Evolutionary conservation across 1,140 invertebrate species (phyloP).

Genomic region (Cheumatopsyche charites): DNA sequence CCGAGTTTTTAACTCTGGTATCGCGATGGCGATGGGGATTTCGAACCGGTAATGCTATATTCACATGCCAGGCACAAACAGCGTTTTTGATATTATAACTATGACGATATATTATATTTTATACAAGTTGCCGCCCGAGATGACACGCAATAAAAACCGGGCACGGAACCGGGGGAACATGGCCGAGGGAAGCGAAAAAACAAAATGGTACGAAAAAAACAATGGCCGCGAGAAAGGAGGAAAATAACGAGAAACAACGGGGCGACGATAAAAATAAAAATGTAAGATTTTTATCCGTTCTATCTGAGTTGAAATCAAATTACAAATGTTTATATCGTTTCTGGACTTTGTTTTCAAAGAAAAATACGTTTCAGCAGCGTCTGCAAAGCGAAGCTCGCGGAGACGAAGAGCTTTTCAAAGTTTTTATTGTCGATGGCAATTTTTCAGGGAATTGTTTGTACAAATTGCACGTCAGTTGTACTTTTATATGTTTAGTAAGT

Average conservation of each 20-base stretch:
- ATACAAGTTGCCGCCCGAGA: conserved; percentile 41
- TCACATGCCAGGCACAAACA: conserved; percentile 27
- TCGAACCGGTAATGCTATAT: conserved; percentile 26
- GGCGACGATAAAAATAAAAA: conserved; percentile 38
- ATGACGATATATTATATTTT: conserved; percentile 43
- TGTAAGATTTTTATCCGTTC: conserved; percentile 40
- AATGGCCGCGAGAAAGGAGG: not conserved
- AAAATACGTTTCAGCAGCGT: conserved; percentile 39
- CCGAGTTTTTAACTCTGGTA: conserved; percentile 15
- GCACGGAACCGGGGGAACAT: not conserved
- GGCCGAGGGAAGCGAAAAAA: not conserved
- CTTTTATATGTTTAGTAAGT: too few species aligned
- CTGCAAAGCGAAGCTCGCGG: conserved; percentile 8
- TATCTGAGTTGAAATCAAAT: conserved; percentile 44
- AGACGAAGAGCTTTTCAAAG: conserved; percentile 36
- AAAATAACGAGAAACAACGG: conserved; percentile 24
- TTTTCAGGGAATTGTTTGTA: conserved; percentile 35
- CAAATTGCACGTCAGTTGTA: too few species aligned
- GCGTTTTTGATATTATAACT: conserved; percentile 30
- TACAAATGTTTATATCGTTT: conserved; percentile 41
- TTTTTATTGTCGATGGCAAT: conserved; percentile 45
- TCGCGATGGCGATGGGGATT: conserved; percentile 23
- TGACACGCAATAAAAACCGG: conserved; percentile 41
- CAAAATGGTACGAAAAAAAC: not conserved
- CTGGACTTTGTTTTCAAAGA: conserved; percentile 44